phyloP scores from a whole-genome alignment of 1,140 invertebrate species.

The Cepaea nemoralis region DNA sequence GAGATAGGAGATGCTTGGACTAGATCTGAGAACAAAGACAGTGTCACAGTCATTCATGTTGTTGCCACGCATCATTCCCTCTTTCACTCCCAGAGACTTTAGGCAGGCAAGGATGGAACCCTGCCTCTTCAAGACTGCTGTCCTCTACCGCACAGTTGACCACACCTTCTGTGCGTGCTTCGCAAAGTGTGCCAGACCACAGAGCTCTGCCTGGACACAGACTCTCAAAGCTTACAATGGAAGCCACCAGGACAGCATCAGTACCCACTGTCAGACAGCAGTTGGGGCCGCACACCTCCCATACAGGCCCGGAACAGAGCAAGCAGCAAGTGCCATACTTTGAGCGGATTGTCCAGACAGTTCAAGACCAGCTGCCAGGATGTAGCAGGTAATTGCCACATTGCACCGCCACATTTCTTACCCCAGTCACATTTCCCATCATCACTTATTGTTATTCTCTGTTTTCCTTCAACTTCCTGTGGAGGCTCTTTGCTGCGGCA shows the following conservation, averaged over 20 bases:
- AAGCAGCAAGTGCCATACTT: not conserved
- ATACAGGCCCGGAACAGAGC: not conserved
- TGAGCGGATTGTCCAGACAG: not conserved
- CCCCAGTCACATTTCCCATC: no score
- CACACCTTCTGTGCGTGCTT: not conserved
- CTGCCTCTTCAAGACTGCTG: no score
- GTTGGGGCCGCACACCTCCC: not conserved
- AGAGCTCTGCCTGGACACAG: not conserved
- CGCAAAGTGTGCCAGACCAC: not conserved
- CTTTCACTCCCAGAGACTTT: no score
- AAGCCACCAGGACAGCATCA: not conserved
- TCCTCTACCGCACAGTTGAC: not conserved
- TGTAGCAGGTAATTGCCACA: conserved; percentile 1
- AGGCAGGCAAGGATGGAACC: no score
- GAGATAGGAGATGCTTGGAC: no score
- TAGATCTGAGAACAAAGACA: no score
- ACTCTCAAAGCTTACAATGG: not conserved
- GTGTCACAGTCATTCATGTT: no score
- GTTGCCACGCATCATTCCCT: no score
- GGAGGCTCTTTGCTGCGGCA: no score
- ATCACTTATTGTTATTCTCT: no score
- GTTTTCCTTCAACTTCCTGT: no score
- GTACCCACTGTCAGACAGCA: not conserved
- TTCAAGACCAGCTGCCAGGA: not conserved
- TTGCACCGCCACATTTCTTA: no score